Percentiles rank a stretch among this genome's conserved stretches.
These are phyloP conservation scores for Pseudococcus viburni DNA, from an alignment of 2,888 invertebrate species.

Conservation along the genomic window DNA sequence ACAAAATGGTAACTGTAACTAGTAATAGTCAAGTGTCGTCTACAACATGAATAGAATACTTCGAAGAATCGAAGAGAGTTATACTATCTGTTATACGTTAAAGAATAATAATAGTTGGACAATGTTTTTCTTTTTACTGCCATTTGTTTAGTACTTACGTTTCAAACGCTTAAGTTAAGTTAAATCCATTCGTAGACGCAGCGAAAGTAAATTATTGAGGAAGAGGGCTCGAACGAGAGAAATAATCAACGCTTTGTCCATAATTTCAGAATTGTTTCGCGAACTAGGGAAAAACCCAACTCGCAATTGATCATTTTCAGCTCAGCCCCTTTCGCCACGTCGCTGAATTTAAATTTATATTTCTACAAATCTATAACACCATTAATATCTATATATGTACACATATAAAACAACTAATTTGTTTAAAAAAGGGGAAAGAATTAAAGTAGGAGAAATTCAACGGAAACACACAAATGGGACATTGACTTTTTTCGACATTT, in stretches of 20 bases:
- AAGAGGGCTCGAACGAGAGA: background rate
- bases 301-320: background rate
- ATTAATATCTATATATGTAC: conserved; percentile 17
- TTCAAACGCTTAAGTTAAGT: background rate
- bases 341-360: background rate
- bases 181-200: background rate
- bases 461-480: conserved; percentile 30
- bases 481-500: conserved; percentile 12
- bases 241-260: background rate
- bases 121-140: background rate
- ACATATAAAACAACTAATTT: conserved; percentile 9
- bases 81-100: conserved; percentile 38
- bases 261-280: too few relatives aligned
- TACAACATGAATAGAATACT: conserved; percentile 8
- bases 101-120: background rate
- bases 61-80: background rate
- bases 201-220: background rate
- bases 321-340: background rate
- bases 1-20: conserved; percentile 50
- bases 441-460: background rate
- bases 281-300: background rate
- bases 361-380: conserved; percentile 9
- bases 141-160: background rate
- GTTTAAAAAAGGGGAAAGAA: background rate
- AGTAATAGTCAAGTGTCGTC: conserved; percentile 36